Conservation (phyloP, 1,140 invertebrate species). For the Eulimnadia texana region DNA sequence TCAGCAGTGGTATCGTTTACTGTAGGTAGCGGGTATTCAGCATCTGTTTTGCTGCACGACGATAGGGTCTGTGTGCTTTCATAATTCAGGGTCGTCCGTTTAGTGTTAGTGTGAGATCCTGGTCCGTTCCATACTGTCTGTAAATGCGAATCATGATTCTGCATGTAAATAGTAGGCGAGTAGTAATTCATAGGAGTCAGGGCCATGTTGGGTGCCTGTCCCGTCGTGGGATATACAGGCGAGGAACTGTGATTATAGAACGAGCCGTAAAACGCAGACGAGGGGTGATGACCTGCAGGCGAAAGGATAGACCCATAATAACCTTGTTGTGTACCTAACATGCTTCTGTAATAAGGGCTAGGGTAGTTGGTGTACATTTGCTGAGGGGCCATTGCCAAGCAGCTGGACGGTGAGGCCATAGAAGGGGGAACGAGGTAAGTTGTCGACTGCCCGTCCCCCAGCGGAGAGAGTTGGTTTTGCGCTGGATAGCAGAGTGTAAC, state of each 20-base stretch:
- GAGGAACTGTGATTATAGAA: constrained; percentile 7
- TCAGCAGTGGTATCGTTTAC: too few species aligned
- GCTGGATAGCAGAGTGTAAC: constrained; percentile 7
- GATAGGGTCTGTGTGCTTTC: not conserved
- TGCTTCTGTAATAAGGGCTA: constrained; percentile 6
- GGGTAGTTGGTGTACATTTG: constrained; percentile 13
- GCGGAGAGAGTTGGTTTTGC: constrained; percentile 1
- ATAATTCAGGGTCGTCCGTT: not conserved
- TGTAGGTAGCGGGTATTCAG: too few species aligned
- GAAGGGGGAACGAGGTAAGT: constrained; percentile 13
- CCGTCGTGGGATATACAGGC: not conserved
- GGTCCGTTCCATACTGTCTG: constrained; percentile 1
- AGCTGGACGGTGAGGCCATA: constrained; percentile 14
- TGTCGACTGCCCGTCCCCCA: not conserved
- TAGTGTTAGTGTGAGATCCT: not conserved
- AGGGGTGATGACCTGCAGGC: not conserved
- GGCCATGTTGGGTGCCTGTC: not conserved
- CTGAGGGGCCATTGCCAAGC: constrained; percentile 6
- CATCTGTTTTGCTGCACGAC: not conserved
- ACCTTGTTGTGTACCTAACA: constrained; percentile 12
- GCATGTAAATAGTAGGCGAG: constrained; percentile 7
- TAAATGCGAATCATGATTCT: constrained; percentile 1
- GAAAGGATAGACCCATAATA: constrained; percentile 7
- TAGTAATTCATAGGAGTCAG: constrained; percentile 6
- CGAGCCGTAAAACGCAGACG: constrained; percentile 7